Conservation (phyloP, 2,888 invertebrate species). For the Drosophila rubida region DNA sequence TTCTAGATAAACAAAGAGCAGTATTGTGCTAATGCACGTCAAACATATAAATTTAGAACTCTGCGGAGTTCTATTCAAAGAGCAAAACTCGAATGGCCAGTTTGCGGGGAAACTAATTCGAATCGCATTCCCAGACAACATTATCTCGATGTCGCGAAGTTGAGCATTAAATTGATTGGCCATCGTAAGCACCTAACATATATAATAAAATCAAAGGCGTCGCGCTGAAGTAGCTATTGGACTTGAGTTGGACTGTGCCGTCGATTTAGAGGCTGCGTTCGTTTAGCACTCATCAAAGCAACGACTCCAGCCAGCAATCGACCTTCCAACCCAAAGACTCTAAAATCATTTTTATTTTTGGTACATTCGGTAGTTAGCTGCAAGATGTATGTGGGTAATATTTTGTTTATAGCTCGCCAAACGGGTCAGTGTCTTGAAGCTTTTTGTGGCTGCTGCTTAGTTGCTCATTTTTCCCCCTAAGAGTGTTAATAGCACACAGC, state of each 20-base stretch:
- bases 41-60: slow-evolving; percentile 16
- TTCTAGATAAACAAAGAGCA: slow-evolving; percentile 17
- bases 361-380: slow-evolving; percentile 31
- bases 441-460: not conserved
- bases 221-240: slow-evolving; percentile 9
- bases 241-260: slow-evolving; percentile 14
- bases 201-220: slow-evolving; percentile 1
- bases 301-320: slow-evolving; percentile 59
- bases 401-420: slow-evolving; percentile 43
- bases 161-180: not conserved
- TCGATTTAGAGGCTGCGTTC: slow-evolving; percentile 53
- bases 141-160: slow-evolving; percentile 8
- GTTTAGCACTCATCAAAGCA: slow-evolving; percentile 67
- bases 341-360: slow-evolving; percentile 39
- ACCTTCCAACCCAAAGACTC: slow-evolving; percentile 59
- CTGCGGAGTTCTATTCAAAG: slow-evolving; percentile 2
- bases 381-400: slow-evolving; percentile 41
- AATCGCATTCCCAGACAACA: slow-evolving; percentile 7
- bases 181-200: not conserved
- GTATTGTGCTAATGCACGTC: slow-evolving; percentile 30
- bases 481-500: slow-evolving; percentile 23
- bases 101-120: slow-evolving; percentile 23
- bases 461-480: slow-evolving; percentile 5
- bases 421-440: slow-evolving; percentile 12
- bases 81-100: slow-evolving; percentile 41